phyloP scores from a whole-genome alignment of 2,797 vertebrate species.

The Megalops cyprinoides region DNA sequence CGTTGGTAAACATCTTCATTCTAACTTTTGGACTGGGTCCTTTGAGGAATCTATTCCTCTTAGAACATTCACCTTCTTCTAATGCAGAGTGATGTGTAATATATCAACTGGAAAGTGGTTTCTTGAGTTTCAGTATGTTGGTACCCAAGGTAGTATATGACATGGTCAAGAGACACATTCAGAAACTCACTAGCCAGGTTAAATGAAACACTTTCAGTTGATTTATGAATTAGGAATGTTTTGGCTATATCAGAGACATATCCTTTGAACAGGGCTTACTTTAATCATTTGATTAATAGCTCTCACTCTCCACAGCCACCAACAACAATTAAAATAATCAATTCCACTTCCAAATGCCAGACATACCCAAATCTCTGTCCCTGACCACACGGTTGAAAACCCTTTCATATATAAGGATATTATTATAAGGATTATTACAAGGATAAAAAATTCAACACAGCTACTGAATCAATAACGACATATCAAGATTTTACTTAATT shows the following conservation, averaged over 20 bases:
- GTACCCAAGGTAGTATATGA: not conserved
- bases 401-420: too few species aligned
- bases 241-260: not conserved
- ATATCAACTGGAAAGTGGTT: not conserved
- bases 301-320: not conserved
- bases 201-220: not conserved
- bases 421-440: too few species aligned
- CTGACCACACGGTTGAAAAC: too few species aligned
- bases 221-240: too few species aligned
- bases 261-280: not conserved
- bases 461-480: too few species aligned
- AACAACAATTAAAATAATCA: conserved; percentile 4
- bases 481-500: too few species aligned
- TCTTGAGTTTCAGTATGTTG: not conserved
- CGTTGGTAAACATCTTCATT: not conserved
- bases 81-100: not conserved
- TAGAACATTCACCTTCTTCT: not conserved
- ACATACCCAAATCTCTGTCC: too few species aligned
- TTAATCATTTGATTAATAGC: not conserved
- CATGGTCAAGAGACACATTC: not conserved
- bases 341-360: not conserved
- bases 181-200: not conserved
- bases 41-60: not conserved
- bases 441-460: too few species aligned
- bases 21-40: too few species aligned